Base-by-base conservation (phyloP, 2,113 vertebrate genomes). In the Sebastes schlegelii region DNA sequence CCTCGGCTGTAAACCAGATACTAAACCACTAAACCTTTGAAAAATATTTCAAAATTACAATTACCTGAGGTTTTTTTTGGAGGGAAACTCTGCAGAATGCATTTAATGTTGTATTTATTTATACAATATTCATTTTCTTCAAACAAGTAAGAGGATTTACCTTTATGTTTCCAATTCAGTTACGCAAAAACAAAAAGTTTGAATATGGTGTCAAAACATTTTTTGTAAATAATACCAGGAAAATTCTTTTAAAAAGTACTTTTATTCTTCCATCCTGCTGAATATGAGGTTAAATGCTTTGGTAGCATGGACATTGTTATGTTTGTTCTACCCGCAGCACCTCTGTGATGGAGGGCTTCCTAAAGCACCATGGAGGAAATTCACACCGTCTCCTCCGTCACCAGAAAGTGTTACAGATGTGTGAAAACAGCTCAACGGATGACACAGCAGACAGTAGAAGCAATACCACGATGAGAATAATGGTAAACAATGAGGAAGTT, bases 341-440 rank as follows among this genome's bases (percentile, higher is more conserved):
- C 4, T 63, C 19, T 51, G 64, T 82, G 83, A 86, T 86, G 85
- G 43, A 86, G n/a, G 65, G 81, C 69, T 80, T 90, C 84, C 65
- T 82, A 8, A 45, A 80, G 62, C 42, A 14, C 17, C 42, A 16
- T 14, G 7, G 49, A 55, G 17, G 45, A 70, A 48, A 57, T 74
- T 73, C 34, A 83, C 51, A 49, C 49, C 12, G n/a, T 73, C 65
- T 52, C 48, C 63, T 58, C 26, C 14, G 12, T 74, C 61, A 71
- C 12, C 64, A 55, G 61, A 79, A 78, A 45, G 65, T 77, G 77
- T 58, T 81, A 73, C 63, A 72, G 55, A 57, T 67, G 67, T 71
- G 78, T 84, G n/a, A 57, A 51, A 78, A 51, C 63, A 23, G 52
- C 2, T 42, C 34, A 16, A 55, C 60, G 74, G 42, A 76, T 48